Evolutionary conservation across 2,888 invertebrate genomes (phyloP), one percentile per base, ranked within the genome.

Genomic region (Xanthorhoe designata): DNA sequence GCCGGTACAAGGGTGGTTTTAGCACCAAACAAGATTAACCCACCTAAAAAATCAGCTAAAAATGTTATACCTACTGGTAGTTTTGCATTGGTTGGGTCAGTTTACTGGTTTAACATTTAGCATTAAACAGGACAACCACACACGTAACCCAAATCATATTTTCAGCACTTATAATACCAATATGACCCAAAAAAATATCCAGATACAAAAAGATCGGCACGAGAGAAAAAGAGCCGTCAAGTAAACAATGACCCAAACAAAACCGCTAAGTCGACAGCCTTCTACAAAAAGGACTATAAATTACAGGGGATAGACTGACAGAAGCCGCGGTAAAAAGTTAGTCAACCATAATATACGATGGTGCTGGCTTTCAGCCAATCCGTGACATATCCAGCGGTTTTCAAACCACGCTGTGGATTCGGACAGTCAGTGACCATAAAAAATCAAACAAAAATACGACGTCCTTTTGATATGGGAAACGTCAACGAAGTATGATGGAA

Each of bases 331-430:
- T 64, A 57, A 62, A 69, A 67, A 69, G 67, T 67, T 50, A 61
- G 49, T 62, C 42, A 10, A 35, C 52, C 18, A 52, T 24, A 45
- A 54, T 60, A 66, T 64, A 68, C 63, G 64, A 59, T 42, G 52
- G 29, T 49, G 42, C 64, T 75, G 75, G 75, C 72, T 35, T 18
- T 1, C 52, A 8, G 52, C 74, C 73, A 75, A 68, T 61, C 15
- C 17, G 49, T 68, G 61, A 70, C 66, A 65, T 59, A 63, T 59
- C 47, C 66, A 55, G 61, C 65, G 49, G 56, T 61, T 64, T 66
- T 64, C 64, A 56, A 62, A 69, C 72, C 68, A 58, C 65, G 57
- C 53, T 56, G 60, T 58, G 61, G 58, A 61, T 32, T 42, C 54
- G 45, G 63, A 62, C 57, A 59, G 42, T 56, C 54, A 61, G 57